A percentile compares a stretch with the other conserved stretches of the same genome.
These are phyloP conservation scores for Meloe dianella DNA, from an alignment of 2,888 invertebrate species.

Conservation along the genomic window DNA sequence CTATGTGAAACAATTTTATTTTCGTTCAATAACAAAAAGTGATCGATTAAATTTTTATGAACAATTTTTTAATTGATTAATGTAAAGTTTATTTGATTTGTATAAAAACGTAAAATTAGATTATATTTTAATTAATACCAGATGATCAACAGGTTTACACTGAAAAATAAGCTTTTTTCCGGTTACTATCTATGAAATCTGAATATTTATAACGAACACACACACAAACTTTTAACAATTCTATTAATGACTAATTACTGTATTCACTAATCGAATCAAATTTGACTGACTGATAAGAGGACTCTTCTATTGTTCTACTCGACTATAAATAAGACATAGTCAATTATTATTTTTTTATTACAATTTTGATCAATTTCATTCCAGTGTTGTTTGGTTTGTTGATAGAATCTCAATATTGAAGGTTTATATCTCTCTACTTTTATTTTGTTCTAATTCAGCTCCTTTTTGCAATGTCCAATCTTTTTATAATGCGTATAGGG, in stretches of 20 bases:
- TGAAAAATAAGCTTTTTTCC: constrained; percentile 1
- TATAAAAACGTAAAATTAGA: constrained; percentile 41
- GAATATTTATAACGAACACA: neutral
- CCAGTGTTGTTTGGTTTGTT: no score
- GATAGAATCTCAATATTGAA: neutral
- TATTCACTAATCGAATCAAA: neutral
- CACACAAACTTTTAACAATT: neutral
- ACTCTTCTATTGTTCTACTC: neutral
- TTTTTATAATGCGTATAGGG: neutral
- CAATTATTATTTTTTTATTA: neutral
- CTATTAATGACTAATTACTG: neutral
- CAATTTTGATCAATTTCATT: neutral
- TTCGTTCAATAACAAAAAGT: neutral
- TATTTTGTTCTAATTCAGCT: neutral
- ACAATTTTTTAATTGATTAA: neutral
- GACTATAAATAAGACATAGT: neutral
- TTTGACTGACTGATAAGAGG: neutral
- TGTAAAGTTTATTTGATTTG: constrained; percentile 37
- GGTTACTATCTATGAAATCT: constrained; percentile 3
- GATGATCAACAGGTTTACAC: constrained; percentile 43
- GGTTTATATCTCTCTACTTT: neutral
- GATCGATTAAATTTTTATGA: neutral
- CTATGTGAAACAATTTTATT: neutral
- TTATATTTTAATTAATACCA: constrained; percentile 45
- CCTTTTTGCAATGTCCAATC: neutral